Base-by-base conservation (phyloP, 2,888 invertebrate species). In the Melanargia galathea region DNA sequence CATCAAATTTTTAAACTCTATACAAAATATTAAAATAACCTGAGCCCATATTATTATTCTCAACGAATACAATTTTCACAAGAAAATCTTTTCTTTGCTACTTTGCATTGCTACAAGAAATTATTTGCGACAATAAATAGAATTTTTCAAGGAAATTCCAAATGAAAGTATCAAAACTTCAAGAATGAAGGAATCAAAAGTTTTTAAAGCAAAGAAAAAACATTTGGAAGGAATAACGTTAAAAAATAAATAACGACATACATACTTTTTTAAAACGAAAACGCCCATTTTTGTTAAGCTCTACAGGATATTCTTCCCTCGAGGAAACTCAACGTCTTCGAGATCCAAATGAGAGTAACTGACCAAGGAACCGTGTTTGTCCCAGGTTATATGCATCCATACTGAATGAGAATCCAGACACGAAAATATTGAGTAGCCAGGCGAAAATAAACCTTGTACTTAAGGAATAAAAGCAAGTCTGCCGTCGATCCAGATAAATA, bases 341-440 rank as follows among this genome's bases (percentile, higher is more conserved):
- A 75, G 70, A 73, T 71, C 74, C 69, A 70, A 67, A 75, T 72
- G 74, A 74, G 64, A 75, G 60, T 66, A 63, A 87, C 88, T 88
- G 86, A 75, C 65, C 75, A 72, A 73, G 74, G 81, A 48, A 73
- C 70, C 70, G 70, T 71, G 72, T 75, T 74, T 70, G 71, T 69
- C 65, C 74, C 81, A 78, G 75, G 80, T 87, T 89, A 81, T 88
- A 90, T 84, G 79, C 76, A 81, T 75, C 71, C 78, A 77, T 79
- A 78, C 75, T 70, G 76, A 81, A 80, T 80, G 73, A 63, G 71
- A 73, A 77, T 73, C 67, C 75, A 67, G 69, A 64, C 68, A 63
- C 73, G 76, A 79, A 78, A 79, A 76, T 65, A 65, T 64, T 58
- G 62, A 66, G 57, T 71, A 57, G 66, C 61, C 64, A 68, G 67